phyloP scores from a whole-genome alignment of 2,888 invertebrate species.

The Drosophila paracracens region DNA sequence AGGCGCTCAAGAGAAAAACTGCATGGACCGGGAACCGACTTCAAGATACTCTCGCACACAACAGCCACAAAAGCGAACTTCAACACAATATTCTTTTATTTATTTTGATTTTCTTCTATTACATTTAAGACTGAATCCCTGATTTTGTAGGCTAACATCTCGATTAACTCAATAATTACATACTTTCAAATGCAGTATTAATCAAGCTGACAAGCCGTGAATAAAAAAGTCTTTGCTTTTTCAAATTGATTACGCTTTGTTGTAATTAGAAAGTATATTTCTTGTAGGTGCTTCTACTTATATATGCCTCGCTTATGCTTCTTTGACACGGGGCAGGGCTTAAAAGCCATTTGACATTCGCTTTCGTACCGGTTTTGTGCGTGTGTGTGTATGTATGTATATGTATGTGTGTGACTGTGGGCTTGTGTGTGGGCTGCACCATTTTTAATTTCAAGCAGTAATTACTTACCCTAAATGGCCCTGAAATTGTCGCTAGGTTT shows the following conservation, averaged over 20 bases:
- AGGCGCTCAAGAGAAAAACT: not conserved
- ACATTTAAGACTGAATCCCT: not conserved
- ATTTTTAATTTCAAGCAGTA: slow-evolving; percentile 68
- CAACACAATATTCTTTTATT: too few relatives aligned
- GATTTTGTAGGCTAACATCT: not conserved
- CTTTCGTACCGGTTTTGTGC: slow-evolving; percentile 8
- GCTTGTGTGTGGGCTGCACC: slow-evolving; percentile 32
- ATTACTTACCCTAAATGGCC: slow-evolving; percentile 66
- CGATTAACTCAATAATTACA: not conserved
- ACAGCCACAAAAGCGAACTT: not conserved
- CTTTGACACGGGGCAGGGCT: not conserved
- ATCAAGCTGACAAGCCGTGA: not conserved
- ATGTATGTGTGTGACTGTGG: slow-evolving; percentile 9
- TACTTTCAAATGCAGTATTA: not conserved
- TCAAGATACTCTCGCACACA: slow-evolving; percentile 4
- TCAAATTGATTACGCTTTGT: not conserved
- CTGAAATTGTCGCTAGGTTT: slow-evolving; percentile 39
- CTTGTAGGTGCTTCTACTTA: not conserved
- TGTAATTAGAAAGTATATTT: not conserved
- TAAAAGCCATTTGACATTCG: slow-evolving; percentile 38
- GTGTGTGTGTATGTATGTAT: not conserved
- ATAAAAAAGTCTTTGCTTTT: not conserved
- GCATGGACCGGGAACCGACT: not conserved
- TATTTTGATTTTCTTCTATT: not conserved
- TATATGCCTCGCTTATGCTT: slow-evolving; percentile 6